A percentile compares a stretch with the other conserved stretches of the same genome.
phyloP scores from a whole-genome alignment of 2,888 invertebrate genomes.

The Rhabditoides inermis region DNA sequence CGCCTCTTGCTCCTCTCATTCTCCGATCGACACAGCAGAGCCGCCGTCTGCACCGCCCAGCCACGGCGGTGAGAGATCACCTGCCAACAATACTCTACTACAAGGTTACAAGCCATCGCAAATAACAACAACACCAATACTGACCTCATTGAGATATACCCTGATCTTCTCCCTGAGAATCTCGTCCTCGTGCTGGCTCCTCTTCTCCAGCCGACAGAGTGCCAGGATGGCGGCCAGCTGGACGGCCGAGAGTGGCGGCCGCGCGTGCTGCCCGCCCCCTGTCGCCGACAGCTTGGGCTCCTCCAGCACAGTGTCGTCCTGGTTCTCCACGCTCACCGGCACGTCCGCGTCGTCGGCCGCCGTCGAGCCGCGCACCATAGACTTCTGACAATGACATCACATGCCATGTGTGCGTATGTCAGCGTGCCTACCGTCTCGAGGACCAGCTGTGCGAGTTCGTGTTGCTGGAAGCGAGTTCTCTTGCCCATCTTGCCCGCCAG shows the following conservation, averaged over 20 bases:
- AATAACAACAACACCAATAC: neutral
- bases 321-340: conserved; percentile 62
- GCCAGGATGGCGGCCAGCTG: conserved; percentile 69
- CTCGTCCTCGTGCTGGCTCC: conserved; percentile 72
- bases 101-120: neutral
- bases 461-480: conserved; percentile 78
- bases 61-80: conserved; percentile 64
- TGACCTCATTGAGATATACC: conserved; percentile 63
- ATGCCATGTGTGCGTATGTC: neutral
- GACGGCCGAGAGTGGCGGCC: conserved; percentile 10
- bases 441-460: conserved; percentile 70
- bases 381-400: neutral
- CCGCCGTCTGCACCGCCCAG: conserved; percentile 70
- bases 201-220: conserved; percentile 63
- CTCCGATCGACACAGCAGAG: conserved; percentile 69
- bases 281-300: no score
- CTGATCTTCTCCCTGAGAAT: conserved; percentile 71
- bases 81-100: conserved; percentile 42
- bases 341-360: conserved; percentile 10
- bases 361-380: neutral
- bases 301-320: conserved; percentile 78
- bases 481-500: conserved; percentile 69
- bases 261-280: no score
- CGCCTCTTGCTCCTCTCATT: conserved; percentile 71
- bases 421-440: conserved; percentile 15